Evolutionary conservation across 1,140 invertebrate species (phyloP).

Genomic region (Cardiocondyla obscurior): DNA sequence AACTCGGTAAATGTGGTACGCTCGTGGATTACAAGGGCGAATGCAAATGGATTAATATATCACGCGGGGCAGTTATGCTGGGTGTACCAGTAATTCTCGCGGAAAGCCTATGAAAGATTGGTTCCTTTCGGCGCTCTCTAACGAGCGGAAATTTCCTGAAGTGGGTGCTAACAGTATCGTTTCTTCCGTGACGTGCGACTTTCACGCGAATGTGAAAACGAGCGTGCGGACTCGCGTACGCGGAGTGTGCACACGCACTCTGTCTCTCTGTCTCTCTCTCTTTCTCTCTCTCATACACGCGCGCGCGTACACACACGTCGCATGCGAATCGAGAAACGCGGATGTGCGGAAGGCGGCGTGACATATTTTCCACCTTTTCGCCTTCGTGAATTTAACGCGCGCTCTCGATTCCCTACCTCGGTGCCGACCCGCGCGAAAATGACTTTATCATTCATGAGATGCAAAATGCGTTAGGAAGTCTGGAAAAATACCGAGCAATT

Average conservation of each 20-base stretch:
- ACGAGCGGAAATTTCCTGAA: constrained; percentile 50
- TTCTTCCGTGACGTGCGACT: constrained; percentile 37
- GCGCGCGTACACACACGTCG: not conserved
- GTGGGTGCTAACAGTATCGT: constrained; percentile 35
- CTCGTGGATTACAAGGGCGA: constrained; percentile 54
- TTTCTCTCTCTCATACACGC: no score
- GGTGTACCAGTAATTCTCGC: constrained; percentile 44
- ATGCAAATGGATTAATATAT: constrained; percentile 53
- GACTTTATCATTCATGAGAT: constrained; percentile 75
- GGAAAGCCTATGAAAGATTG: constrained; percentile 45
- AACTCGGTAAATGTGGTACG: constrained; percentile 46
- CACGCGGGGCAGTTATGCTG: constrained; percentile 47
- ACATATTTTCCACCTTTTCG: constrained; percentile 53
- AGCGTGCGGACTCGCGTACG: constrained; percentile 1
- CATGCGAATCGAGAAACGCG: constrained; percentile 20
- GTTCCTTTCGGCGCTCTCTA: constrained; percentile 34
- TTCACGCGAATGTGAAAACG: constrained; percentile 44
- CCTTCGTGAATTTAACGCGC: constrained; percentile 54
- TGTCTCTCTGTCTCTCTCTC: no score
- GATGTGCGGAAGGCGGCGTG: not conserved
- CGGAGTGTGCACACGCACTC: not conserved
- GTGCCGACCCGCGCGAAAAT: constrained; percentile 63
- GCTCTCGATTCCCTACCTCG: constrained; percentile 15
- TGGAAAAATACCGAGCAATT: constrained; percentile 76
- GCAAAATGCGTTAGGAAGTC: constrained; percentile 69